phyloP scores from a whole-genome alignment of 2,888 invertebrate species.

The Chorisops tibialis region DNA sequence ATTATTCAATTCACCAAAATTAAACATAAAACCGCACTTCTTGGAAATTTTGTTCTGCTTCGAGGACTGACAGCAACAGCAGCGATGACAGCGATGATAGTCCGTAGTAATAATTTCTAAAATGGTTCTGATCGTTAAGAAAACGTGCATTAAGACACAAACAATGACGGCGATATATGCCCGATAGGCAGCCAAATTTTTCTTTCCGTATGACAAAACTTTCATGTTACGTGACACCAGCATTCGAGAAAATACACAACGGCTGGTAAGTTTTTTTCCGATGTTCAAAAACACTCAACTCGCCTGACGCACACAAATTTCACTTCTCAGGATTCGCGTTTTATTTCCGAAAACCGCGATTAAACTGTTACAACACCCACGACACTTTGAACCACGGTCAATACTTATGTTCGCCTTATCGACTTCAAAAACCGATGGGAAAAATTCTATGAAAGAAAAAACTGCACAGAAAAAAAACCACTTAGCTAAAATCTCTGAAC shows the following conservation, averaged over 20 bases:
- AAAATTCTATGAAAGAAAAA: not conserved
- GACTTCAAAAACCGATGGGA: not conserved
- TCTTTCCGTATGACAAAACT: conserved; percentile 9
- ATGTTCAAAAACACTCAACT: no score
- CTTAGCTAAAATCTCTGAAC: conserved; percentile 13
- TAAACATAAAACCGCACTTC: not conserved
- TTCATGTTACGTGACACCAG: conserved; percentile 17
- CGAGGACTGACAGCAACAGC: not conserved
- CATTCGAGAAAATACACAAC: not conserved
- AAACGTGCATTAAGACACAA: conserved; percentile 6
- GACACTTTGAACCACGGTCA: not conserved
- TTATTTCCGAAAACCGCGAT: no score
- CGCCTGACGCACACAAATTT: no score
- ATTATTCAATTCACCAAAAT: conserved; percentile 10
- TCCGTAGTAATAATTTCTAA: conserved; percentile 6
- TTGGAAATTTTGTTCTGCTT: conserved; percentile 13
- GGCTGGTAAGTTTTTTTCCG: no score
- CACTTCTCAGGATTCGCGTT: no score
- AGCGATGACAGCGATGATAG: conserved; percentile 1
- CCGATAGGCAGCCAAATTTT: not conserved
- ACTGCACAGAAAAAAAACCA: conserved; percentile 1
- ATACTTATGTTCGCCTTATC: no score
- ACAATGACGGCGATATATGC: not conserved
- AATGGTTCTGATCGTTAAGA: not conserved
- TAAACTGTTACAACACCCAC: no score